These are phyloP conservation scores for Thamnophis sirtalis DNA, from an alignment of 2,113 vertebrate species.

Conservation along the genomic window DNA sequence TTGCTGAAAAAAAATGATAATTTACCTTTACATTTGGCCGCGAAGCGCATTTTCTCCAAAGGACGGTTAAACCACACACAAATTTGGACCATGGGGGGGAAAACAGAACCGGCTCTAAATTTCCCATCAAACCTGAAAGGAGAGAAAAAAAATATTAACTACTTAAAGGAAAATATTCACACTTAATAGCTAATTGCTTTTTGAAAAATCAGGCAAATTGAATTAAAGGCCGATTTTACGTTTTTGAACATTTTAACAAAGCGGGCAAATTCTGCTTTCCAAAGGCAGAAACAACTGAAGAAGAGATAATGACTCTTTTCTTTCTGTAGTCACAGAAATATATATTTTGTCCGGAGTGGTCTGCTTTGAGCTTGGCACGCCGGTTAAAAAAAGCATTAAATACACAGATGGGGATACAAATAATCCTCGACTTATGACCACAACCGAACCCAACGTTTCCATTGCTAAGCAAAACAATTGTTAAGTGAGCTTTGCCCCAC, in stretches of 20 bases:
- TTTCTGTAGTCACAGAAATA: neutral
- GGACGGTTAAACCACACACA: constrained; percentile 84
- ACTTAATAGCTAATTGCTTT: neutral
- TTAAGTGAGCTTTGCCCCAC: neutral
- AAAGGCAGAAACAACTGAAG: neutral
- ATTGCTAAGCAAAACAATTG: neutral
- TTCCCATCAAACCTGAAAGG: constrained; percentile 81
- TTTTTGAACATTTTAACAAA: neutral
- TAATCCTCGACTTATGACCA: neutral
- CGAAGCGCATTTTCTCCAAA: constrained; percentile 84
- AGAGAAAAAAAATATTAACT: neutral
- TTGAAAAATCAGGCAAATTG: neutral
- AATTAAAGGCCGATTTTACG: neutral
- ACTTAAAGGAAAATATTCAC: neutral
- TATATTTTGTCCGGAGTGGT: neutral
- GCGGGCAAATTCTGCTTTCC: neutral
- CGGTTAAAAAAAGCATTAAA: neutral
- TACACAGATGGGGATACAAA: neutral
- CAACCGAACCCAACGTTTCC: neutral
- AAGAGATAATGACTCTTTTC: neutral
- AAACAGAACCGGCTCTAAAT: constrained; percentile 77
- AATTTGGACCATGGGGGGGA: constrained; percentile 81
- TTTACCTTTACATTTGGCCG: constrained; percentile 88
- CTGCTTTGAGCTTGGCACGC: neutral
- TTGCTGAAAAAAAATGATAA: neutral